Conservation (phyloP, 2,888 invertebrate species). For the Eupsilia transversa region DNA sequence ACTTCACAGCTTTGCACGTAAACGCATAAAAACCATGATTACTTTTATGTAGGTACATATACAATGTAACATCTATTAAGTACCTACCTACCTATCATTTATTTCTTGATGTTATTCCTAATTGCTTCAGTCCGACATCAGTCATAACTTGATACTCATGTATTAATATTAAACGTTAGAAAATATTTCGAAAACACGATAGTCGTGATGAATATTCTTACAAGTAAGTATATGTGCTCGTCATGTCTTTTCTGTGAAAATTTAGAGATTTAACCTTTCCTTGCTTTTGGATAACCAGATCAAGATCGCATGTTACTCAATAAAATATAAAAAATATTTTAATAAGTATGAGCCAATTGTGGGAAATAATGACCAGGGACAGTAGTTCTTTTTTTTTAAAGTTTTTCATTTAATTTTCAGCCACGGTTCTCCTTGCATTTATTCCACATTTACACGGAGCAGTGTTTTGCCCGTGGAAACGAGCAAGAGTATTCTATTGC, state of each 20-base stretch:
- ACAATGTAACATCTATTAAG: not conserved
- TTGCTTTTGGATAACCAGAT: not conserved
- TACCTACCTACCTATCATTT: not conserved
- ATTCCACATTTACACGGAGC: constrained; percentile 2
- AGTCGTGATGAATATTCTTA: constrained; percentile 32
- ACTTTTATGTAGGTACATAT: constrained; percentile 1
- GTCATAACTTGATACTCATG: constrained; percentile 6
- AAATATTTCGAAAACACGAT: not conserved
- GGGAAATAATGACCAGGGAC: not conserved
- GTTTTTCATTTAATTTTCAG: constrained; percentile 5
- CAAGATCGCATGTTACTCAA: not conserved
- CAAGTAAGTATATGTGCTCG: constrained; percentile 38
- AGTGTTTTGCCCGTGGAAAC: constrained; percentile 40
- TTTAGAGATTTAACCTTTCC: not conserved
- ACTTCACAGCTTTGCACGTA: constrained; percentile 2
- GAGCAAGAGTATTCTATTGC: constrained; percentile 29
- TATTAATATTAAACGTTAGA: not conserved
- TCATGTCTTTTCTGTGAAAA: too few relatives aligned
- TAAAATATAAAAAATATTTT: not conserved
- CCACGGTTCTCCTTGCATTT: constrained; percentile 5
- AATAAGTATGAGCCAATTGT: too few relatives aligned
- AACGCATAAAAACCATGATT: constrained; percentile 6
- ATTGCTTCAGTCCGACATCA: constrained; percentile 9
- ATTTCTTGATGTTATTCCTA: constrained; percentile 18
- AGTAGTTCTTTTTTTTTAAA: too few relatives aligned